phyloP scores from a whole-genome alignment of 2,888 invertebrate genomes.

The Amphipoea lucens region DNA sequence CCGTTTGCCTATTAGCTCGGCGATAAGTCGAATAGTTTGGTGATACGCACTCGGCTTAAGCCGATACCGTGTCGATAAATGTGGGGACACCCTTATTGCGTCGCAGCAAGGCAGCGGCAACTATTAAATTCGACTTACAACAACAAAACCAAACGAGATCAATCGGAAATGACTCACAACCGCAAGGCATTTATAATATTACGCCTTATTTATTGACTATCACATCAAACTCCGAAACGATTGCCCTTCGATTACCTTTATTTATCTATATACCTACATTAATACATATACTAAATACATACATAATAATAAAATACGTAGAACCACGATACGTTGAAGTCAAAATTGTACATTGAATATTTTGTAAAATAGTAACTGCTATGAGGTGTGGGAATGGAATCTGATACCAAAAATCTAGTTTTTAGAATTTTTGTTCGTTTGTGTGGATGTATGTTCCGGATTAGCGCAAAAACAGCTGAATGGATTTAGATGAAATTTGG shows the following conservation, averaged over 20 bases:
- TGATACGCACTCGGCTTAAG: too few relatives aligned
- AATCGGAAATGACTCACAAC: slow-evolving; percentile 3
- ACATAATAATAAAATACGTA: too few relatives aligned
- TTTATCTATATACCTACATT: slow-evolving; percentile 9
- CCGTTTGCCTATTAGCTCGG: too few relatives aligned
- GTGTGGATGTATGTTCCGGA: neutral
- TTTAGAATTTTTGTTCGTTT: neutral
- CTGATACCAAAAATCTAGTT: neutral
- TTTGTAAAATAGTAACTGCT: neutral
- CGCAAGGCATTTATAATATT: neutral
- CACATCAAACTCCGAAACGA: slow-evolving; percentile 36
- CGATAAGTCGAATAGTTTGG: too few relatives aligned
- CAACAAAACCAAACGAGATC: neutral
- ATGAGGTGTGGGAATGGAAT: neutral
- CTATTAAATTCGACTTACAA: neutral
- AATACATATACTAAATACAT: too few relatives aligned
- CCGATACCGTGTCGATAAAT: too few relatives aligned
- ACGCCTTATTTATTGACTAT: slow-evolving; percentile 42
- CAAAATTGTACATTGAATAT: neutral
- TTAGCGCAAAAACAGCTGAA: neutral
- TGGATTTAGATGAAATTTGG: neutral
- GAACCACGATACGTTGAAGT: neutral
- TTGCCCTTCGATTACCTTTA: slow-evolving; percentile 37
- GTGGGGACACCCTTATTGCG: neutral
- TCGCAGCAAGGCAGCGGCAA: neutral